Evolutionary conservation across 2,888 invertebrate species (phyloP).

Genomic region (Camptogramma bilineatum): DNA sequence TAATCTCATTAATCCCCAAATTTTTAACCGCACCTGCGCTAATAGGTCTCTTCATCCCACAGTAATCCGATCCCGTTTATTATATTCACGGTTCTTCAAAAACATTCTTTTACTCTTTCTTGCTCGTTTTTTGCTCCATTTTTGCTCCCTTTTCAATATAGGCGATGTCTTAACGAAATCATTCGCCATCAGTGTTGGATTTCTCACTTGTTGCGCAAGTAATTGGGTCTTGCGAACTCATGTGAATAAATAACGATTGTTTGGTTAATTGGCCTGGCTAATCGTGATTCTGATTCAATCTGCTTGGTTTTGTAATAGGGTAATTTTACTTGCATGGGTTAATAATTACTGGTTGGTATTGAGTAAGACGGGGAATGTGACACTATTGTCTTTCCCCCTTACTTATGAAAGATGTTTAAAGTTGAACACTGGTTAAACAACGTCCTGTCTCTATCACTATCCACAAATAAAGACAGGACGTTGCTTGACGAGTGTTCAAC

Average conservation of each 20-base stretch:
- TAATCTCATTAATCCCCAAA: conserved; percentile 11
- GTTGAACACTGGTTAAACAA: too few species aligned
- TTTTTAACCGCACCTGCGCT: conserved; percentile 22
- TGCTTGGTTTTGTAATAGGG: neutral
- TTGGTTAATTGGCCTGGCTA: neutral
- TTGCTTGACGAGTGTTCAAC: too few species aligned
- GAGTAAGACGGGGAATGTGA: too few species aligned
- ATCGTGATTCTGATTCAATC: neutral
- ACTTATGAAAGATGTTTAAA: too few species aligned
- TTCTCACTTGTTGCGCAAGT: conserved; percentile 47
- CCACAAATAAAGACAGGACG: too few species aligned
- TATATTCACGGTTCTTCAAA: conserved; percentile 19
- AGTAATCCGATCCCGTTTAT: conserved; percentile 39
- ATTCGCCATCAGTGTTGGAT: conserved; percentile 47
- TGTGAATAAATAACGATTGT: neutral
- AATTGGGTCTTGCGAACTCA: conserved; percentile 9
- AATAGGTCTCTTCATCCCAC: conserved; percentile 17
- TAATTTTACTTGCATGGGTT: neutral
- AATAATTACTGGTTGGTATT: too few species aligned
- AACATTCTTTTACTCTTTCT: conserved; percentile 40
- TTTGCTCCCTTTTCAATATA: conserved; percentile 5
- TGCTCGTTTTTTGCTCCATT: conserved; percentile 37
- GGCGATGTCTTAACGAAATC: conserved; percentile 30
- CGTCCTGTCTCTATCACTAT: too few species aligned
- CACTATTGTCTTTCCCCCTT: too few species aligned